Conservation (phyloP, 2,113 vertebrate genomes). For the human (Homo sapiens) region DNA sequence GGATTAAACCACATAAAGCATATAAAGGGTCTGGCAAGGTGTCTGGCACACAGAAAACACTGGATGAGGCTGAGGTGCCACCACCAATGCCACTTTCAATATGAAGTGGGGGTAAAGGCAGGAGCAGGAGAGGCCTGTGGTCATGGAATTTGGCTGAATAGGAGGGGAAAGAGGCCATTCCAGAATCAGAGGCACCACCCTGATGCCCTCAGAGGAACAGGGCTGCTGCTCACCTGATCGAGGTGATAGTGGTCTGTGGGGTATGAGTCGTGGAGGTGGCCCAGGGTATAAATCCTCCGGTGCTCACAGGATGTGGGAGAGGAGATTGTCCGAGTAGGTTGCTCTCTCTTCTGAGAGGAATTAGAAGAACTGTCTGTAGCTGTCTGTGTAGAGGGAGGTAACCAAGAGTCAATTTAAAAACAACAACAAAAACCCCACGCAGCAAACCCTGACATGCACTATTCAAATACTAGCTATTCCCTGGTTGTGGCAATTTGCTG, state of each 20-base stretch:
- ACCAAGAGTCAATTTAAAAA: constrained; percentile 13
- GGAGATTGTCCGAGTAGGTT: constrained; percentile 89
- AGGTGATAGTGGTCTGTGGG: constrained; percentile 93
- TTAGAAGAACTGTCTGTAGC: constrained; percentile 91
- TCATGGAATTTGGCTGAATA: background rate
- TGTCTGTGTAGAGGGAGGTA: constrained; percentile 80
- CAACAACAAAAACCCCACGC: background rate
- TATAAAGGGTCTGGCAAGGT: background rate
- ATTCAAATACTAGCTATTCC: background rate
- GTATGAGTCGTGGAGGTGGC: constrained; percentile 91
- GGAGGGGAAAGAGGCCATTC: background rate
- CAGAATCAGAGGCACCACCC: background rate
- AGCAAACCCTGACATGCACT: background rate
- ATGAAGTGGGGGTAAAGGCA: accelerated
- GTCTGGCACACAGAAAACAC: background rate
- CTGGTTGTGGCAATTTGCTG: background rate
- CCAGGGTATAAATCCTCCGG: constrained; percentile 91
- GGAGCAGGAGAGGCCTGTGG: too few relatives aligned
- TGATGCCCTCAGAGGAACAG: background rate
- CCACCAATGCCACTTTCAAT: background rate
- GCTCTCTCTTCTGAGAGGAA: constrained; percentile 90
- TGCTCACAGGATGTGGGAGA: constrained; percentile 93
- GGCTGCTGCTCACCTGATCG: constrained; percentile 90
- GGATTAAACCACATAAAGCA: background rate
- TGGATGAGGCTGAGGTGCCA: background rate